phyloP scores from a whole-genome alignment of 1,140 invertebrate genomes.

The Calliopsis andreniformis region DNA sequence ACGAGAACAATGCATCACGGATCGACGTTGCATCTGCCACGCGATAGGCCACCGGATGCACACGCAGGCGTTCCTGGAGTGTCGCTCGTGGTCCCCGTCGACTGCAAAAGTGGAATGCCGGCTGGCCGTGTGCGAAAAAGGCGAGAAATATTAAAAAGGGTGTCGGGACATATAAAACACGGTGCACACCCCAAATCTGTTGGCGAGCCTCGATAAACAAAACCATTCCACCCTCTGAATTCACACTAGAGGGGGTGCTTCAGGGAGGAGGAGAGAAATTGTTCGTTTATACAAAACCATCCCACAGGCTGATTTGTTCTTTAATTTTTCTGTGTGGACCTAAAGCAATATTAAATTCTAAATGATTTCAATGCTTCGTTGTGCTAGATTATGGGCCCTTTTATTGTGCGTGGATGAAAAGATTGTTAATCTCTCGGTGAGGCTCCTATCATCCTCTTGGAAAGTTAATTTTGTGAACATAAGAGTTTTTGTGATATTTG shows the following conservation, averaged over 20 bases:
- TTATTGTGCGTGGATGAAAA: too few relatives aligned
- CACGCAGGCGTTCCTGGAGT: conserved; percentile 11
- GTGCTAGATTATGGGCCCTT: too few relatives aligned
- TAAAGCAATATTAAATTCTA: too few relatives aligned
- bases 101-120: conserved; percentile 45
- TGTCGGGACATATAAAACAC: conserved; percentile 29
- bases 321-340: background rate
- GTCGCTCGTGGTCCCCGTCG: conserved; percentile 23
- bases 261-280: background rate
- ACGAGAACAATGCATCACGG: conserved; percentile 44
- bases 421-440: too few relatives aligned
- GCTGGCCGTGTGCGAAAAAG: conserved; percentile 23
- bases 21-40: conserved; percentile 49
- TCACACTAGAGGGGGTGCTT: conserved; percentile 14
- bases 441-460: too few relatives aligned
- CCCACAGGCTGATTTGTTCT: background rate
- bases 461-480: too few relatives aligned
- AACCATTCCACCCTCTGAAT: conserved; percentile 23
- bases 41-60: conserved; percentile 22
- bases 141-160: conserved; percentile 52
- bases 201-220: conserved; percentile 29
- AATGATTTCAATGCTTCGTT: too few relatives aligned
- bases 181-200: conserved; percentile 17
- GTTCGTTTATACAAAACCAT: background rate
- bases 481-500: too few relatives aligned